Conservation (phyloP, 2,797 vertebrate genomes). For the Crax fasciolata region DNA sequence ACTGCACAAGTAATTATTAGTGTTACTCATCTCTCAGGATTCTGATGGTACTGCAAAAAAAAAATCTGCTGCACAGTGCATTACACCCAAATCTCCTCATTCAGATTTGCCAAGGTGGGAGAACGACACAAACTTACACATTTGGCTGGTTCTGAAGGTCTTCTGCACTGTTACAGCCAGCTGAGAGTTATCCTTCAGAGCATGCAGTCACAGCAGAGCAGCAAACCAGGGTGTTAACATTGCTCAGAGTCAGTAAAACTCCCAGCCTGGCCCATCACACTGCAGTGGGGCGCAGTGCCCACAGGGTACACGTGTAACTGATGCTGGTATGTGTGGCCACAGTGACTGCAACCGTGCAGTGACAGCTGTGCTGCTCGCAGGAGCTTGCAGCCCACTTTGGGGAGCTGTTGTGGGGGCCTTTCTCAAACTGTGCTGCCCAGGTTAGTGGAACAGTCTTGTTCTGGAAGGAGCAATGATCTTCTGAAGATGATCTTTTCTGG, state of each 20-base stretch:
- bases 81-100: neutral
- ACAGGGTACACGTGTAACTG: accelerated
- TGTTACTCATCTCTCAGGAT: neutral
- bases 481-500: neutral
- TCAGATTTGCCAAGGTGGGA: neutral
- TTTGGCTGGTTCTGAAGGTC: neutral
- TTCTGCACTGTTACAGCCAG: neutral
- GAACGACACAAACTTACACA: neutral
- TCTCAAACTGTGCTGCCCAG: neutral
- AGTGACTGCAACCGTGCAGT: accelerated
- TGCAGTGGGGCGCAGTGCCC: neutral
- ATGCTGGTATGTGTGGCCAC: neutral
- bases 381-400: accelerated
- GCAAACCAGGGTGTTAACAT: neutral
- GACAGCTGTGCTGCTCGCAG: accelerated
- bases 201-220: neutral
- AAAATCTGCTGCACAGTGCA: neutral
- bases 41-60: neutral
- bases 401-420: neutral
- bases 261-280: neutral
- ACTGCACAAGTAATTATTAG: neutral
- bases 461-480: neutral
- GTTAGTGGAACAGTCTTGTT: neutral
- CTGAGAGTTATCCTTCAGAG: neutral
- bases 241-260: neutral